Evolutionary conservation across 1,140 invertebrate genomes (phyloP), one percentile per base, ranked within the genome.

Genomic region (Cydia fagiglandana): DNA sequence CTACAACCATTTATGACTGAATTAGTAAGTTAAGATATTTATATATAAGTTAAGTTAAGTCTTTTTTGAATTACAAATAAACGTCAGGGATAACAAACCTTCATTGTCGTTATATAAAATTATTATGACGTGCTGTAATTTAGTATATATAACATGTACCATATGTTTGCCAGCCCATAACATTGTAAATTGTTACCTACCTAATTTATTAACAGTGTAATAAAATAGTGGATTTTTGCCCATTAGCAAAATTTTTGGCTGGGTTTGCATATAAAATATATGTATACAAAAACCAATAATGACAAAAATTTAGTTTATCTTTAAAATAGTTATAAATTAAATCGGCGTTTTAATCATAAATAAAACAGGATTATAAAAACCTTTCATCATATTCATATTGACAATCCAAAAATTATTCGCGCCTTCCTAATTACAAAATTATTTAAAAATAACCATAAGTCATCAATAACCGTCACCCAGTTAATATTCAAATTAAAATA

Each of bases 401-500:
- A 56, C 53, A 61, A 0, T 20, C 4, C 2, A 7, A 56, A 61
- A 10, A 61, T 24, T 12, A 20, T 61, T 61, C 53, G 20, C 4
- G 6, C 10, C 15, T 20, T 24, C 56, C 56, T 41, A 12, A 70
- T 70, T 38, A 28, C n/a, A 10, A 45, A 70, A 38, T 70, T 70
- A 70, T 70, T 45, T 41, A 70, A 70, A 70, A 30, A 41, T 41
- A 41, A 70, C n/a, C 66, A 70, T 70, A 70, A 70, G n/a, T 70
- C 66, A 70, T 70, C 66, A 70, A 45, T 70, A 17, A 70, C 38
- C n/a, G 66, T 70, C 66, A 41, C n/a, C 66, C 66, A 70, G 66
- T 70, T 70, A 70, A 70, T 70, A 70, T 70, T 70, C 45, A 70
- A 70, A 70, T 70, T 70, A 70, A 12, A 70, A 41, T 70, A 45